A percentile compares a stretch with the other conserved stretches of the same genome.
Evolutionary conservation across 1,140 invertebrate species (phyloP).

Genomic region (Diploscapter pachys): DNA sequence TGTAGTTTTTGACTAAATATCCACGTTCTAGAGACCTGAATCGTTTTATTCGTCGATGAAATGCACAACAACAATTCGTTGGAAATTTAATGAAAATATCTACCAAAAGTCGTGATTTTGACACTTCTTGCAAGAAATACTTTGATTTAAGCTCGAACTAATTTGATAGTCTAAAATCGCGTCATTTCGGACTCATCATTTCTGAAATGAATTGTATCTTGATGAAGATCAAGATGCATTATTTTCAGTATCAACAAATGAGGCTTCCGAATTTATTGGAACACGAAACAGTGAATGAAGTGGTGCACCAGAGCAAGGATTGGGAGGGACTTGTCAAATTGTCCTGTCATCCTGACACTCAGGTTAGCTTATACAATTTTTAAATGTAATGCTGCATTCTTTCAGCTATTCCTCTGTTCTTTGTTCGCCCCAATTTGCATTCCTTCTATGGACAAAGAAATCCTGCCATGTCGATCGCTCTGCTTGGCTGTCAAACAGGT

Average conservation of each 20-base stretch:
- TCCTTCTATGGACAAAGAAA: slow-evolving; percentile 64
- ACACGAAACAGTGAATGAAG: slow-evolving; percentile 70
- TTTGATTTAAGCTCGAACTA: too few relatives aligned
- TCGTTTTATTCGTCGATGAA: too few relatives aligned
- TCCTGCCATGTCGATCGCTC: slow-evolving; percentile 69
- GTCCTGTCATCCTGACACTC: slow-evolving; percentile 70
- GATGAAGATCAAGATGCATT: too few relatives aligned
- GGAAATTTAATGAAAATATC: too few relatives aligned
- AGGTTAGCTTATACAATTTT: slow-evolving; percentile 30
- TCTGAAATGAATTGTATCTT: too few relatives aligned
- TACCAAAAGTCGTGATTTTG: too few relatives aligned
- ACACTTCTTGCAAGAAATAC: too few relatives aligned
- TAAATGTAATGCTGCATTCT: background rate
- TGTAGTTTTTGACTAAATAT: background rate
- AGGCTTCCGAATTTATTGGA: slow-evolving; percentile 71
- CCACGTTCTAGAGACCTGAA: slow-evolving; percentile 2
- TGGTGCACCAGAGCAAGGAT: slow-evolving; percentile 66
- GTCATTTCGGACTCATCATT: too few relatives aligned
- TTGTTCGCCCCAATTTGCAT: slow-evolving; percentile 72
- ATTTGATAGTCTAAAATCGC: too few relatives aligned
- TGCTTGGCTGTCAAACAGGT: slow-evolving; percentile 67
- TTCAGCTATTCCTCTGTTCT: slow-evolving; percentile 71
- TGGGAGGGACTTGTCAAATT: slow-evolving; percentile 70
- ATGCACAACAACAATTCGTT: too few relatives aligned
- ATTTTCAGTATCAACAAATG: slow-evolving; percentile 67